Conservation (phyloP, 2,888 invertebrate genomes). For the Mechanitis mazaeus region DNA sequence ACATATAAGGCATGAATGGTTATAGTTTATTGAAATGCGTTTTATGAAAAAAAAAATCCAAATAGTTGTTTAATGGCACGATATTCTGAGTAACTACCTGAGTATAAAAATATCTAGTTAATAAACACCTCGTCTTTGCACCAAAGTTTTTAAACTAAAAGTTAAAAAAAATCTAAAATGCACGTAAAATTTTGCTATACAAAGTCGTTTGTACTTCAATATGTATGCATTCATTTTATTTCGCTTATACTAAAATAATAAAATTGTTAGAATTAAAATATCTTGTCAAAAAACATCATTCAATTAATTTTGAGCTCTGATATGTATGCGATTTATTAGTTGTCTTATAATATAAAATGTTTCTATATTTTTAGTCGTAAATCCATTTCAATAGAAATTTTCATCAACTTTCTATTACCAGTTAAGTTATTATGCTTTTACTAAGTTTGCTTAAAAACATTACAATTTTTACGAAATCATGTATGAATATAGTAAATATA, state of each 20-base stretch:
- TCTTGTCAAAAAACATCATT: background rate
- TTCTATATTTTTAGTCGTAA: too few relatives aligned
- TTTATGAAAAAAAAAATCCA: constrained; percentile 33
- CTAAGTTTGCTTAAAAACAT: too few relatives aligned
- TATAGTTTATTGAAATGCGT: constrained; percentile 36
- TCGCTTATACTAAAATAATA: background rate
- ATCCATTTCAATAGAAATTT: too few relatives aligned
- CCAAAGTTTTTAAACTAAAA: constrained; percentile 40
- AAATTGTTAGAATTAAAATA: background rate
- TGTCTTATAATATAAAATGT: background rate
- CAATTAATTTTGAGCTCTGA: constrained; percentile 1
- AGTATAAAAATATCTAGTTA: constrained; percentile 40
- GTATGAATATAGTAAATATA: too few relatives aligned
- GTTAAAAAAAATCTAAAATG: constrained; percentile 21
- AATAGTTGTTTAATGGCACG: constrained; percentile 45
- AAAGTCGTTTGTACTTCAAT: constrained; percentile 28
- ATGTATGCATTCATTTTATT: background rate
- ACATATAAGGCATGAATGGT: constrained; percentile 23
- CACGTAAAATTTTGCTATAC: constrained; percentile 22
- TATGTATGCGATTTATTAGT: constrained; percentile 5
- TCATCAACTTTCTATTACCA: too few relatives aligned
- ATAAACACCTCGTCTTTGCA: constrained; percentile 38
- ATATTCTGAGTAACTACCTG: constrained; percentile 44
- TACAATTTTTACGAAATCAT: too few relatives aligned
- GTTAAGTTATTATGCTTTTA: too few relatives aligned